Conservation (phyloP, 2,888 invertebrate genomes). For the Conus canariensis region DNA sequence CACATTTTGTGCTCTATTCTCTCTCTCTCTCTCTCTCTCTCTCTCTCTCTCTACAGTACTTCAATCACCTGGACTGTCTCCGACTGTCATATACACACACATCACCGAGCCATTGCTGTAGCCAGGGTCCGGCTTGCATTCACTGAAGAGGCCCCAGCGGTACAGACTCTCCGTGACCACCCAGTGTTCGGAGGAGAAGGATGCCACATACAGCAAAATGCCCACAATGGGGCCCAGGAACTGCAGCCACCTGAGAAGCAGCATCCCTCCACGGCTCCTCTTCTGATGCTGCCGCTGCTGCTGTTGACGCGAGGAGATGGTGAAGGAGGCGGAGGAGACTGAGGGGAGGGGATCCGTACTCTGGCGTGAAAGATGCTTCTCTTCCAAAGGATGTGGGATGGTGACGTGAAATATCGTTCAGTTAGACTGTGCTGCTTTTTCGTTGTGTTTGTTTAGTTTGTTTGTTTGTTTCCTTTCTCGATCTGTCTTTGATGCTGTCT, state of each 20-base stretch:
- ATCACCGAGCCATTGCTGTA: background rate
- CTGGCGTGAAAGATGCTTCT: background rate
- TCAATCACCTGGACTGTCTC: background rate
- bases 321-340: too few species aligned
- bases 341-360: too few species aligned
- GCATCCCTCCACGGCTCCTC: background rate
- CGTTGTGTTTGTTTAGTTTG: background rate
- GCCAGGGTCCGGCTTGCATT: background rate
- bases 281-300: background rate
- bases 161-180: background rate
- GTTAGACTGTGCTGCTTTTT: background rate
- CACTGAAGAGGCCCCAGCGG: background rate
- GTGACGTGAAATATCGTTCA: background rate
- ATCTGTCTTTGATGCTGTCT: too few species aligned
- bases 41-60: background rate
- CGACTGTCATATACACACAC: background rate
- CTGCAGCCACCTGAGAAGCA: background rate
- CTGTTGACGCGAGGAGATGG: background rate
- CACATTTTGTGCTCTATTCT: too few species aligned
- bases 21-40: background rate
- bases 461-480: background rate
- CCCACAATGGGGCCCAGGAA: background rate
- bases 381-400: background rate
- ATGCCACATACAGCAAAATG: background rate
- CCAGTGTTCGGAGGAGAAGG: constrained; percentile 2